Base-by-base conservation (phyloP, 2,113 vertebrate genomes). In the Burhinus bistriatus region DNA sequence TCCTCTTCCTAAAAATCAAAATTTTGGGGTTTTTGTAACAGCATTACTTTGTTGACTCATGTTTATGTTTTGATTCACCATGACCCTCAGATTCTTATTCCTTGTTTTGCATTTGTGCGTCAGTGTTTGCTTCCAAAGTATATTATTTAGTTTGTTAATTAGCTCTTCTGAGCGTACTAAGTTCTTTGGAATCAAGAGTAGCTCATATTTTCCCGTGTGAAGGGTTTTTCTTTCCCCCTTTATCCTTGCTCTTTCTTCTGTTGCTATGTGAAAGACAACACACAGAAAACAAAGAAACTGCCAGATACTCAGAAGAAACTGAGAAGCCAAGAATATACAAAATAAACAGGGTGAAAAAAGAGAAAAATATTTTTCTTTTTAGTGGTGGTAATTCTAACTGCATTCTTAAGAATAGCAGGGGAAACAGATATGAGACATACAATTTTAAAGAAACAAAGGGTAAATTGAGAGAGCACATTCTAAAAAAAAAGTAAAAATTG, bases 251-350 rank as follows among this genome's bases (percentile, higher is more conserved):
- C 71, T 95, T 95, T 95, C 78, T 93, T 95, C 93, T 94, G 89
- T 97, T 97, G 93, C 94, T 96, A 91, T 95, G 91, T 94, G 89
- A 80, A 88, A 90, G 87, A 89, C 81, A 94, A 93, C 91, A 95
- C 83, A 77, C 32, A 90, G 78, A 94, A 89, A 95, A 97, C 97
- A 97, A 95, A 90, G 93, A 80, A 90, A 97, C 65, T 90, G 75
- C 85, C 91, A 90, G 89, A 93, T 90, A 95, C 32, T 85, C 66
- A 61, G 55, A 83, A 93, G 73, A 94, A 90, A 88, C 0, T 0
- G 70, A 87, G 62, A 91, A 51, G 11, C 75, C 7, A 18, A 85
- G 70, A 70, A 87, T 73, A 58, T 54, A 86, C 45, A 80, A 80
- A 96, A 89, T 75, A 91, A 96, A 83, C 49, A n/a, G 47, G 11